phyloP scores from a whole-genome alignment of 2,797 vertebrate species.

The Phaenicophaeus curvirostris region DNA sequence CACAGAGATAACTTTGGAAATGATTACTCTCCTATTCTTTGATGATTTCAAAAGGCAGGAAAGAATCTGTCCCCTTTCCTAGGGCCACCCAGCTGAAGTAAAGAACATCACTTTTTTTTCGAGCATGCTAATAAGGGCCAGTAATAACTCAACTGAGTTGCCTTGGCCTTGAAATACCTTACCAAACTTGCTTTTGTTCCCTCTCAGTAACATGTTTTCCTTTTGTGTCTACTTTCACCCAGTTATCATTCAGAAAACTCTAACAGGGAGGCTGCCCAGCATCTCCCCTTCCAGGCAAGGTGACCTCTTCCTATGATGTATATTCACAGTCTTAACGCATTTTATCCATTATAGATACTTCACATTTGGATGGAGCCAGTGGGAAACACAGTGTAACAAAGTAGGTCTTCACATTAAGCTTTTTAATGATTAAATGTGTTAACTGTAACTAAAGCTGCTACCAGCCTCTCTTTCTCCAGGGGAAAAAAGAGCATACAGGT shows the following conservation, averaged over 20 bases:
- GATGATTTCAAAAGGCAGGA: constrained; percentile 67
- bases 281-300: background rate
- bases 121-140: constrained; percentile 60
- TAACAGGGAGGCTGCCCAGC: background rate
- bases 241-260: background rate
- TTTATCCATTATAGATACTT: background rate
- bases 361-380: background rate
- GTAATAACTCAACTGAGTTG: constrained; percentile 64
- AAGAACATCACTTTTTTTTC: constrained; percentile 41
- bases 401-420: constrained; percentile 25
- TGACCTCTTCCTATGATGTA: background rate
- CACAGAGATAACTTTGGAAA: constrained; percentile 62
- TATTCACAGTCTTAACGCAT: background rate
- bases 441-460: constrained; percentile 54
- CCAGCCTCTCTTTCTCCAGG: background rate
- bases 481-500: background rate
- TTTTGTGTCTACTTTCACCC: background rate
- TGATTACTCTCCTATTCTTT: constrained; percentile 54
- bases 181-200: constrained; percentile 31
- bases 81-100: constrained; percentile 47
- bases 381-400: constrained; percentile 17
- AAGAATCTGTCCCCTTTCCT: constrained; percentile 60
- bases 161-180: constrained; percentile 61
- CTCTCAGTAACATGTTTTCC: constrained; percentile 19
- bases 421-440: constrained; percentile 28